A percentile compares a stretch with the other conserved stretches of the same genome.
phyloP scores from a whole-genome alignment of 2,797 vertebrate genomes.

The Benthosema pterotum region DNA sequence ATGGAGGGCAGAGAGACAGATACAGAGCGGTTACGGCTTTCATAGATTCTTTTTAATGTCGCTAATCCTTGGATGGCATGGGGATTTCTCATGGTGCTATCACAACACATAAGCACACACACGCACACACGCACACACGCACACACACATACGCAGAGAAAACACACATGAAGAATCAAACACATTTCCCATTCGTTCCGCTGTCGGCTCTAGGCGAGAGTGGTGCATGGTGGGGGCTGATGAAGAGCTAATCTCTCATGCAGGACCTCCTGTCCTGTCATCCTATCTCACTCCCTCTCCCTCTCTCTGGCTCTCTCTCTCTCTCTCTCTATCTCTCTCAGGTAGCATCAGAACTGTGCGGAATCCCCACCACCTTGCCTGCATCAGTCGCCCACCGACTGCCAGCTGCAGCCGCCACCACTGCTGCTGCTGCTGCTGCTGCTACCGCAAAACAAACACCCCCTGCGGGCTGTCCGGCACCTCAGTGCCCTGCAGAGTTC shows the following conservation, averaged over 20 bases:
- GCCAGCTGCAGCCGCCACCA: background rate
- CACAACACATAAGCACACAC: slow-evolving; percentile 8
- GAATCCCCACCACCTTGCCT: slow-evolving; percentile 40
- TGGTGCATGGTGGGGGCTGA: background rate
- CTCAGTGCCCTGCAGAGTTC: no score
- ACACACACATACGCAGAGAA: background rate
- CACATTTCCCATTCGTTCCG: slow-evolving; percentile 14
- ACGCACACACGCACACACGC: slow-evolving; percentile 4
- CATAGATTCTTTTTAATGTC: background rate
- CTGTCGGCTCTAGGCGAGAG: background rate
- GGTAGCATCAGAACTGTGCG: slow-evolving; percentile 50
- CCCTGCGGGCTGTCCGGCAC: no score
- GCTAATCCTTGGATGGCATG: slow-evolving; percentile 13
- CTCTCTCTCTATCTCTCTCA: slow-evolving; percentile 57
- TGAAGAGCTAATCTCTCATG: slow-evolving; percentile 35
- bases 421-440: no score
- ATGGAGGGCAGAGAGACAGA: slow-evolving; percentile 2
- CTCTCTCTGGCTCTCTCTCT: slow-evolving; percentile 42
- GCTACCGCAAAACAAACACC: no score
- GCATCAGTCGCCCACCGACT: slow-evolving; percentile 13
- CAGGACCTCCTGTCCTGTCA: slow-evolving; percentile 34
- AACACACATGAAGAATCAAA: slow-evolving; percentile 17
- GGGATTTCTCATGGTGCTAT: slow-evolving; percentile 9
- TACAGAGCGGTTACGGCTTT: slow-evolving; percentile 3
- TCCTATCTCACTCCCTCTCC: slow-evolving; percentile 32